A percentile compares a stretch with the other conserved stretches of the same genome.
phyloP scores from a whole-genome alignment of 2,888 invertebrate species.

The Conus canariensis region DNA sequence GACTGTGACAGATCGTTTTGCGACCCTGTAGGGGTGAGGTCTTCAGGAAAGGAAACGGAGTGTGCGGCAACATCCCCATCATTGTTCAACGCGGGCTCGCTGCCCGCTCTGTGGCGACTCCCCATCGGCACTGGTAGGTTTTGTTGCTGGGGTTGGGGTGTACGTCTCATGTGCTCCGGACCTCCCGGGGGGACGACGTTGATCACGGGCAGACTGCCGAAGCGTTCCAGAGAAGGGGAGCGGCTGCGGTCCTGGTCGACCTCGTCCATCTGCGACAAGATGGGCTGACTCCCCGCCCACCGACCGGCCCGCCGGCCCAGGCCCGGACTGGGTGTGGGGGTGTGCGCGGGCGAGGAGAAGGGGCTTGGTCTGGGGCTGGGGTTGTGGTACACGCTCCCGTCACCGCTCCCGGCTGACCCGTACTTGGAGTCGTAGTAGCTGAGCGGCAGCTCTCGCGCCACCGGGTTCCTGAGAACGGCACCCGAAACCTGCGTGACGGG shows the following conservation, averaged over 20 bases:
- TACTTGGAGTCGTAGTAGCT: slow-evolving; percentile 72
- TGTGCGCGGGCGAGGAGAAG: slow-evolving; percentile 60
- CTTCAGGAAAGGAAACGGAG: background rate
- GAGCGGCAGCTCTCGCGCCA: slow-evolving; percentile 84
- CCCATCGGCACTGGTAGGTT: background rate
- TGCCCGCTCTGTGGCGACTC: background rate
- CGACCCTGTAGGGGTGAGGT: background rate
- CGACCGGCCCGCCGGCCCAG: slow-evolving; percentile 60
- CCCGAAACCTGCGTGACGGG: slow-evolving; percentile 93
- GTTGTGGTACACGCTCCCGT: slow-evolving; percentile 45
- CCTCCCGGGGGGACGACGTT: slow-evolving; percentile 51
- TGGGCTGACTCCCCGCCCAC: slow-evolving; percentile 72
- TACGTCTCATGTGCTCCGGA: background rate
- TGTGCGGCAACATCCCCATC: background rate
- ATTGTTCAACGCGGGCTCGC: background rate
- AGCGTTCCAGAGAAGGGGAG: slow-evolving; percentile 57
- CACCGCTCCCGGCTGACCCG: slow-evolving; percentile 55
- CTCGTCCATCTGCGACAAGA: slow-evolving; percentile 47
- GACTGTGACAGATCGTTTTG: background rate
- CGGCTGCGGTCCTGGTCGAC: background rate
- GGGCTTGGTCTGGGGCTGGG: slow-evolving; percentile 55
- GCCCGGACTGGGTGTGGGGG: slow-evolving; percentile 60
- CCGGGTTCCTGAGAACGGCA: slow-evolving; percentile 91
- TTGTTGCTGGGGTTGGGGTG: background rate
- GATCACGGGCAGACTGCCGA: slow-evolving; percentile 79